Evolutionary conservation across 2,113 vertebrate species (phyloP), one percentile per base, ranked within the genome.

Genomic region (Phalacrocorax brasilianus): DNA sequence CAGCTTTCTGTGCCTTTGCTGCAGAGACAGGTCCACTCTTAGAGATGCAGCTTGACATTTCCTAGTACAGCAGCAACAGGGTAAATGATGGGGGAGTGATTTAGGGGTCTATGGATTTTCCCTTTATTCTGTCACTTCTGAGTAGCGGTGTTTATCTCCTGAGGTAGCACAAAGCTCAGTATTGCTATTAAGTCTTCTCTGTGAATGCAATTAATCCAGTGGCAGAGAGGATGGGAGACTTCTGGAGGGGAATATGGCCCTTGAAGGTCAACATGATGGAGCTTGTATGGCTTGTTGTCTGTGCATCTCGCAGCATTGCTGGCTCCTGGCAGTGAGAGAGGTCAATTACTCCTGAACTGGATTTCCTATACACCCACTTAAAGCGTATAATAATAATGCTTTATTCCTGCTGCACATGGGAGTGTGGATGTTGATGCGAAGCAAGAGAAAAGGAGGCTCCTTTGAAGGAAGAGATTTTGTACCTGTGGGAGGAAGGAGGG

Each of bases 21-120:
- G 81, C 91, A 83, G 47, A 97, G 82, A 95, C 83, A 74, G 94
- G 95, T 87, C 91, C 32, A 1, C 72, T 78, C 93, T 91, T 82
- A 86, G 95, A 97, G 93, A 96, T 82, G 92, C 67, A 95, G 95
- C 90, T 27, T 95, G 95, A 93, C 95, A 58, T 97, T 89, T 96
- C 80, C 70, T 77, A 58, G 21, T 35, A 61, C 85, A 75, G 93
- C 65, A 95, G 82, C 80, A 94, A 93, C 85, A 95, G 75, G 85
- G 77, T n/a, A 52, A 63, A 81, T 13, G 50, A 42, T 33, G 53
- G 68, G 62, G 55, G 82, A 65, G 68, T 84, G 58, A 89, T 70
- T n/a, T 50, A 32, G 63, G 76, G 44, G 42, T 77, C 74, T 73
- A 4, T 23, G 73, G 92, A 38, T 68, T 89, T 78, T 47, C 27